Percentiles rank a stretch among this genome's conserved stretches.
Conservation (phyloP, 2,797 vertebrate genomes). For the Acomys russatus region DNA sequence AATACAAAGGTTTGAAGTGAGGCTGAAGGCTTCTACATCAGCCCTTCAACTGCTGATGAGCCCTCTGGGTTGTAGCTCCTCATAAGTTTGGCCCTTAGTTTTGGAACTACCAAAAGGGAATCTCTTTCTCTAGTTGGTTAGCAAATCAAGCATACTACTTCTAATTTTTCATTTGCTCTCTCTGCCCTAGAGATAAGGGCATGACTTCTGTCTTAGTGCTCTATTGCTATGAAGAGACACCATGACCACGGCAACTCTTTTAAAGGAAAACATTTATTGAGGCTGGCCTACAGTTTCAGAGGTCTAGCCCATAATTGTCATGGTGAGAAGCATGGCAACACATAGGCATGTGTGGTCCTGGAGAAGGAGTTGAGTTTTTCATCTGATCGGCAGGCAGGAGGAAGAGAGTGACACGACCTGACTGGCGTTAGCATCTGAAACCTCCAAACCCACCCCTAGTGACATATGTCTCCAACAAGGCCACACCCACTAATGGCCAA, state of each 20-base stretch:
- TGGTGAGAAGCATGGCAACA: not conserved
- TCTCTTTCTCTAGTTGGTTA: conserved; percentile 15
- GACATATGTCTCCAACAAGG: not conserved
- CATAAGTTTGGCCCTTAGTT: not conserved
- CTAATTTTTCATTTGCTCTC: not conserved
- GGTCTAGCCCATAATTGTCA: not conserved
- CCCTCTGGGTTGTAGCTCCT: conserved; percentile 5
- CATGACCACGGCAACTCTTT: not conserved
- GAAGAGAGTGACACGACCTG: not conserved
- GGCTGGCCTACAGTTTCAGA: not conserved
- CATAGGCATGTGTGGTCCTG: not conserved
- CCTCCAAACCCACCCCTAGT: not conserved
- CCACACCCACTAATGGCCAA: not conserved
- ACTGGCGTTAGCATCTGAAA: no score
- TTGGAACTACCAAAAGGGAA: conserved; percentile 39
- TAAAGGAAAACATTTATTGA: not conserved
- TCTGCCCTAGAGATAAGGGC: not conserved
- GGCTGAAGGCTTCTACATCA: not conserved
- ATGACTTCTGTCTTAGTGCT: not conserved
- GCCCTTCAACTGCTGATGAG: not conserved
- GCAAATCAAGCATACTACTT: not conserved
- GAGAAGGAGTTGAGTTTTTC: not conserved
- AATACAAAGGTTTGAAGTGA: not conserved
- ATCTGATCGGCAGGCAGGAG: not conserved
- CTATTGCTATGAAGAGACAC: not conserved